phyloP scores from a whole-genome alignment of 2,888 invertebrate species.

The Leptura quadrifasciata region DNA sequence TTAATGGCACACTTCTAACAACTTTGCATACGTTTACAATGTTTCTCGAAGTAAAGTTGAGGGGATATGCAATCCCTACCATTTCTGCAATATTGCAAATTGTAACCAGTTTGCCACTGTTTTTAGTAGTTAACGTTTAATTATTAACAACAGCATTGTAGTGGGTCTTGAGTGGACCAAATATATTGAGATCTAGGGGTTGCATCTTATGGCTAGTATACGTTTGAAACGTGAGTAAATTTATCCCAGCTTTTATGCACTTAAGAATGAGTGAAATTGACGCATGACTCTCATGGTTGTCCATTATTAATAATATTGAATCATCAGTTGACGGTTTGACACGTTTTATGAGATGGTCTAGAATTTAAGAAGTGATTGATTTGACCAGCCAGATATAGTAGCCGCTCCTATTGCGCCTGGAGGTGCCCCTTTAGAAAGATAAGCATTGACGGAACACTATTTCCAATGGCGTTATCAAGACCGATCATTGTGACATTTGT shows the following conservation, averaged over 20 bases:
- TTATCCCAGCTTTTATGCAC: conserved; percentile 50
- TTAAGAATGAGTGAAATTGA: conserved; percentile 50
- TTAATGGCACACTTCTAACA: conserved; percentile 49
- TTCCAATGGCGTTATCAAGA: conserved; percentile 54
- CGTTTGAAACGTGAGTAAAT: conserved; percentile 58
- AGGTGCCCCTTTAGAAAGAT: conserved; percentile 2
- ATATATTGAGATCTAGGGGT: conserved; percentile 56
- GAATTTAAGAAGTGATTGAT: conserved; percentile 48
- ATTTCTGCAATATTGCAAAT: conserved; percentile 53
- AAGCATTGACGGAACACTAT: conserved; percentile 35
- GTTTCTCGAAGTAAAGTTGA: conserved; percentile 53
- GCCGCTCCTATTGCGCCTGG: not conserved
- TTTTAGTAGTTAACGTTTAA: conserved; percentile 45
- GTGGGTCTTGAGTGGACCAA: conserved; percentile 57
- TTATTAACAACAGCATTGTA: conserved; percentile 51
- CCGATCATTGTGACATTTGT: conserved; percentile 55
- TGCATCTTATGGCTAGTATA: conserved; percentile 58
- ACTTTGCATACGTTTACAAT: conserved; percentile 48
- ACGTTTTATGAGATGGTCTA: conserved; percentile 51
- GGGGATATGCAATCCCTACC: conserved; percentile 52
- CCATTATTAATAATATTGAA: conserved; percentile 59
- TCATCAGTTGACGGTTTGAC: conserved; percentile 56
- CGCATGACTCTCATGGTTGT: conserved; percentile 66
- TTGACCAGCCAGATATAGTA: conserved; percentile 61
- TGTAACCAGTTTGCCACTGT: conserved; percentile 51